Conservation (phyloP, 2,113 vertebrate genomes). For the Sander vitreus region DNA sequence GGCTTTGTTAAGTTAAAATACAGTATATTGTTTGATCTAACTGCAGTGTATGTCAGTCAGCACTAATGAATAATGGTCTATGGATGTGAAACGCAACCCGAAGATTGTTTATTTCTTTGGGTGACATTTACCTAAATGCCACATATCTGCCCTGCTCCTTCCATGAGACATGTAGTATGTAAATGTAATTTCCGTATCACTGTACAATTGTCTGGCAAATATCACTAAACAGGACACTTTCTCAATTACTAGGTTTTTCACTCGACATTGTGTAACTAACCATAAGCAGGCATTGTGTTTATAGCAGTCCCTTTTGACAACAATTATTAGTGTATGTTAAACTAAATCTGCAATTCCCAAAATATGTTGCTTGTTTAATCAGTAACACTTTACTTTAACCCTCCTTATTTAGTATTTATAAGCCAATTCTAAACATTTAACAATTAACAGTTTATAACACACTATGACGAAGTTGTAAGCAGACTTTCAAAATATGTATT, state of each 20-base stretch:
- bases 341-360: not conserved
- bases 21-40: constrained; percentile 63
- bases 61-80: constrained; percentile 75
- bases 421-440: not conserved
- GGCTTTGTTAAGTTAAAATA: constrained; percentile 66
- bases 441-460: not conserved
- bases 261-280: constrained; percentile 37
- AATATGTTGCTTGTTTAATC: not conserved
- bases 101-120: constrained; percentile 75
- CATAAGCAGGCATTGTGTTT: constrained; percentile 11
- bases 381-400: not conserved
- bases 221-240: constrained; percentile 72
- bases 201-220: constrained; percentile 77
- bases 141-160: constrained; percentile 67
- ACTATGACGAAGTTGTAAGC: not conserved
- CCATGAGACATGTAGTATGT: constrained; percentile 68
- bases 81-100: constrained; percentile 61
- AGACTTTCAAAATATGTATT: not conserved
- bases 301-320: not conserved
- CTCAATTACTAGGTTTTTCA: constrained; percentile 53
- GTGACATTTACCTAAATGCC: constrained; percentile 87
- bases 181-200: constrained; percentile 78
- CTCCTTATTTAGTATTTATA: not conserved
- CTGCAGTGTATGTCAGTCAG: constrained; percentile 72
- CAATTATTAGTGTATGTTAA: constrained; percentile 3